Base-by-base conservation (phyloP, 2,113 vertebrate species). In the Ceyx melanurus region DNA sequence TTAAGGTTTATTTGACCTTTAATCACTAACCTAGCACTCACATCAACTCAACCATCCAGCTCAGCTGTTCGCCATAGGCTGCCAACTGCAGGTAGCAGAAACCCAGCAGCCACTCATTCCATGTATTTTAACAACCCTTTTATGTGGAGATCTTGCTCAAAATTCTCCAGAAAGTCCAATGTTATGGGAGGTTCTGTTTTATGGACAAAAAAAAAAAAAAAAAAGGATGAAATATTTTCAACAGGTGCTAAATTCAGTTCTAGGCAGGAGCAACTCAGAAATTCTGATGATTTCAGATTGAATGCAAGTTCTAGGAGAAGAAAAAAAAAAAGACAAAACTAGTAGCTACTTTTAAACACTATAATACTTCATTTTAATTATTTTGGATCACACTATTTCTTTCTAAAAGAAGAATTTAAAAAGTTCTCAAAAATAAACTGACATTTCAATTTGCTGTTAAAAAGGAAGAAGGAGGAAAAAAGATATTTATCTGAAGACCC, bases 391-490 rank as follows among this genome's bases (percentile, higher is more conserved):
- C 56, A 80, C 0, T 1, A 51, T 20, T 57, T 82, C 3, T 28
- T 68, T 90, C 79, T 51, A 67, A 45, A 68, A 86, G 29, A 82
- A 72, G 5, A 7, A 75, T 43, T 20, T 70, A 77, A 48, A 71
- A 31, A 4, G 15, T 28, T 62, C 25, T 86, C 21, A 77, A 75
- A 75, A 89, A 62, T 25, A 72, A 84, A 56, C 3, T 1, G 4
- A 40, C 4, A 5, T 6, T 67, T 54, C 9, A 8, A 28, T 61
- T 88, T 72, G 3, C 10, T 86, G 5, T 56, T 88, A 68, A 77
- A 94, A 76, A 40, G 4, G 62, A 61, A 35, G 8, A 26, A 29
- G 3, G 2, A 2, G 3, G 3, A 3, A 1, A 1, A 2, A 5
- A 13, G 40, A n/a, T 79, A 46, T 65, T 78, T 37, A 5, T 56